Conservation (phyloP, 2,113 vertebrate genomes). For the Anarhynchus alexandrinus region DNA sequence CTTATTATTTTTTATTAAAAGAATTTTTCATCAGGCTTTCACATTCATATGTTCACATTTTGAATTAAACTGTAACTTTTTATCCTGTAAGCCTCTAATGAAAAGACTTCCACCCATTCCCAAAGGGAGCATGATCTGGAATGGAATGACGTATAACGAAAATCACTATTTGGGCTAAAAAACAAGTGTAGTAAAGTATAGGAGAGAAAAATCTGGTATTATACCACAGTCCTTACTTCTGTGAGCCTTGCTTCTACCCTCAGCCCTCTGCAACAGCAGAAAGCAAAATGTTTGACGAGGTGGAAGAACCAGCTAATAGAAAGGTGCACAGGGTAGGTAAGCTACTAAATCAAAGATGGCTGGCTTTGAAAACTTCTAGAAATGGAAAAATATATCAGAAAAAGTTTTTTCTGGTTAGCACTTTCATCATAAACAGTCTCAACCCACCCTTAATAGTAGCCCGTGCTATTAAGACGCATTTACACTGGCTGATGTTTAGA, state of each 20-base stretch:
- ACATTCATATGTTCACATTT: slow-evolving; percentile 37
- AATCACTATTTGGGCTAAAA: slow-evolving; percentile 10
- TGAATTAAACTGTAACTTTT: slow-evolving; percentile 23
- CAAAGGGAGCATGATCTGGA: slow-evolving; percentile 10
- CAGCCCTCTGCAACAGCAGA: neutral
- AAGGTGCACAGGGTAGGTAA: neutral
- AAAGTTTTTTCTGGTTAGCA: neutral
- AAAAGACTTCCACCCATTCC: slow-evolving; percentile 51
- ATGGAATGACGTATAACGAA: neutral
- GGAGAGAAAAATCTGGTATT: neutral
- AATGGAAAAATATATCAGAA: neutral
- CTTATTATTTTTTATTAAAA: slow-evolving; percentile 29
- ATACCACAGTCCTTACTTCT: neutral
- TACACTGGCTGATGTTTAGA: neutral
- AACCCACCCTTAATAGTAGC: neutral
- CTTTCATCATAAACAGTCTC: neutral
- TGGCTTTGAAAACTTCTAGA: neutral
- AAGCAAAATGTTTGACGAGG: neutral
- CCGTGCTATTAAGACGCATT: neutral
- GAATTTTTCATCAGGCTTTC: slow-evolving; percentile 24
- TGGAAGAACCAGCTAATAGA: neutral
- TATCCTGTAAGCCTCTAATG: slow-evolving; percentile 24
- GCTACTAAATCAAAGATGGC: neutral
- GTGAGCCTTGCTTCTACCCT: neutral
- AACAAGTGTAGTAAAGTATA: neutral